Evolutionary conservation across 2,113 vertebrate species (phyloP), one percentile per base, ranked within the genome.

Genomic region (Strix uralensis): DNA sequence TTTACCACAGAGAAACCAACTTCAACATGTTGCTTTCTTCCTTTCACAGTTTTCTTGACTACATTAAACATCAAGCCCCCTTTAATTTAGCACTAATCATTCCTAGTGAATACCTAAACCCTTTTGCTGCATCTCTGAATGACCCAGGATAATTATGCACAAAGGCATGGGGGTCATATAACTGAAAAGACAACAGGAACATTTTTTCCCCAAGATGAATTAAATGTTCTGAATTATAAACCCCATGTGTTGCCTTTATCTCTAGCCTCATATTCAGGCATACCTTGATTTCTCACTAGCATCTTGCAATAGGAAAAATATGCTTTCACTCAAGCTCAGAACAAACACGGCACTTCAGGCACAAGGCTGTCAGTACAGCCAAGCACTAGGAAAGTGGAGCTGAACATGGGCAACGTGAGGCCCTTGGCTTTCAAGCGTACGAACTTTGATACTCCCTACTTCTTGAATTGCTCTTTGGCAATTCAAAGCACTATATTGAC

Each of bases 321-420:
- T 1, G 8, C 38, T 80, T 59, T 86, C 46, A 12, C 12, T 61
- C 15, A 46, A 51, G 52, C 49, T 52, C 30, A 25, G 58, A 58
- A 77, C 26, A 30, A n/a, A 36, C 25, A 6, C 0, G 0, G 29
- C 7, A 9, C 11, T n/a, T 80, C 15, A 47, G n/a, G 66, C 30
- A 52, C 25, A 30, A 11, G 25, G 54, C 52, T 70, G 38, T 47
- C 1, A 1, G 47, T 44, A 58, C 1, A 2, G 36, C 40, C 1
- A 0, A 42, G 74, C 40, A 18, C 19, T 1, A 44, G 47, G 51
- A 58, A 58, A 86, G n/a, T 0, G 0, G 62, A 81, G 61, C 18
- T 49, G 66, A 73, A 44, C 20, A 9, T 2, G n/a, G 52, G 29
- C 72, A 70, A 29, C 0, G 1, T 7, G 26, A 86, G 44, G 59